Evolutionary conservation across 2,888 invertebrate species (phyloP).

Genomic region (Ferrisia virgata): DNA sequence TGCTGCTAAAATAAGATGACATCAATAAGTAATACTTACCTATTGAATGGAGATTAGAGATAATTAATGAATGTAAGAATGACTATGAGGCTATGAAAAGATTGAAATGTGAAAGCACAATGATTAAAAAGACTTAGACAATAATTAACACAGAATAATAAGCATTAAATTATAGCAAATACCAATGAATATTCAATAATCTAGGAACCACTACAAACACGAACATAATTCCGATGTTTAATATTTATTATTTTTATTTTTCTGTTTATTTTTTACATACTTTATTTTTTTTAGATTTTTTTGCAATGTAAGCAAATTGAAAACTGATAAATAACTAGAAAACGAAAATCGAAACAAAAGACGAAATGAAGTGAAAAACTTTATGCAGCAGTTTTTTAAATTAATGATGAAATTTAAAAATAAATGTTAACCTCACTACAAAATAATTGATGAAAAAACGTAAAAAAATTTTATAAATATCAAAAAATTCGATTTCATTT

Average conservation of each 20-base stretch:
- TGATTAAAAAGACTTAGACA: neutral
- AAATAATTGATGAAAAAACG: neutral
- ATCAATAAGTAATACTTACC: neutral
- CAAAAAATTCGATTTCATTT: no score
- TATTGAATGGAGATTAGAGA: no score
- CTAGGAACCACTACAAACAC: neutral
- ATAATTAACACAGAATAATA: neutral
- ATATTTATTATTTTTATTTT: no score
- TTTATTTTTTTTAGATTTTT: neutral
- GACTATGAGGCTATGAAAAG: neutral
- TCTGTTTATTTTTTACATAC: no score
- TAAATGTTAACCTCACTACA: neutral
- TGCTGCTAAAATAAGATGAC: no score
- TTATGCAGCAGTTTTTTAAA: neutral
- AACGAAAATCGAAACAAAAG: neutral
- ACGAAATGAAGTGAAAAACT: neutral
- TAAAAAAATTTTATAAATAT: neutral
- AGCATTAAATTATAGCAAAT: neutral
- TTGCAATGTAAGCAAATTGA: no score
- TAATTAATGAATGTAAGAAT: neutral
- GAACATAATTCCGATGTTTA: no score
- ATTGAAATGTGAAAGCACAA: neutral
- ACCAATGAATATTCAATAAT: neutral
- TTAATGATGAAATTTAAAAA: neutral
- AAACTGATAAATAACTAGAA: no score